Base-by-base conservation (phyloP, 92 coral and sea anemone species). In the Paragorgia papillata region DNA sequence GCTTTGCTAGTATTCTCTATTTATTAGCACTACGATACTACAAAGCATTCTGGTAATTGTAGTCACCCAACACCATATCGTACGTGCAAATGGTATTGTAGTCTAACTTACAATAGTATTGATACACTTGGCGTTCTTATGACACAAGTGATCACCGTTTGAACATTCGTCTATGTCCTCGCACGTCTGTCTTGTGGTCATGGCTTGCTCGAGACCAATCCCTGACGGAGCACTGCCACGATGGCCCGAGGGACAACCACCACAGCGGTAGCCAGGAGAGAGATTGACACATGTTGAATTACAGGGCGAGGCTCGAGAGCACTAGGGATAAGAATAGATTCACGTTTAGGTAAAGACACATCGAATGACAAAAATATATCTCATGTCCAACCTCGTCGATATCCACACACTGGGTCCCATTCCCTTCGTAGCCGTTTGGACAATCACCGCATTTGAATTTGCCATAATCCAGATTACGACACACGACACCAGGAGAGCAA, bases 191-290 rank as follows among this genome's bases (percentile, higher is more conserved):
- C 83, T 87, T 78, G 85, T 64, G 24, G 75, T 85, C 39, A 61
- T 87, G 7, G 98, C 98, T 79, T 89, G 82, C 13, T 63, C 80
- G 28, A 94, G 84, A 9, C 98, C 97, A 25, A 94, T 84, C 18
- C 98, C 98, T 0, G 98, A 85, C 26, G 98, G 97, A 7, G 98
- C 97, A 70, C 86, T 85, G 9, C 98, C 98, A 54, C 98, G 90
- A 80, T 84, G 86, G 41, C 98, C 98, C 20, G 90, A 73, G 18
- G 98, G 98, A 29, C 98, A 94, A 1, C 91, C 98, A 18, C 89
- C 92, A 75, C 98, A 94, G 30, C 96, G 90, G 76, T 94, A 94
- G 18, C 98, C 98, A 51, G 98, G 98, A 25, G 82, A 69, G 40
- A 87, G 87, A 73, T 94, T 94, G 28, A 83, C 80, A 17, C 98